Base-by-base conservation (phyloP, 2,113 vertebrate species). In the Mesocricetus auratus region DNA sequence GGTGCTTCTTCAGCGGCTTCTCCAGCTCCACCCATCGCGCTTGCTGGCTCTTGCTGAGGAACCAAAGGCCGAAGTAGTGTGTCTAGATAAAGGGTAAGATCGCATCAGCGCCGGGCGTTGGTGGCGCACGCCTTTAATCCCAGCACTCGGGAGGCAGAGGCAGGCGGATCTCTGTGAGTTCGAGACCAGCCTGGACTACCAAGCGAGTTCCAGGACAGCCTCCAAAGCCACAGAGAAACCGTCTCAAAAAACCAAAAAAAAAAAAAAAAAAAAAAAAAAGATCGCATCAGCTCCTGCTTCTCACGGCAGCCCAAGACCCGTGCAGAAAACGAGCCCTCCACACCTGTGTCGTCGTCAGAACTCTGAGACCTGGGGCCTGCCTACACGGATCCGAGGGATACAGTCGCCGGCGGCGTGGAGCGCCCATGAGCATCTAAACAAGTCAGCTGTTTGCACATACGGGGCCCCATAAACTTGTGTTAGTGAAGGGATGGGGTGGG, bases 1-100 rank as follows among this genome's bases (percentile, higher is more conserved):
- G 98, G 98, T 99, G 99, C 97, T 99, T 99, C 99, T 99, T 99
- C 96, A 99, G 99, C 60, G 99, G 99, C 78, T 99, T 99, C 98
- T 99, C 99, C 97, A 99, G 98, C 98, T 99, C 99, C 97, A 99
- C 99, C 99, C 99, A 99, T 98, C 99, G 99, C 81, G 98, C 99
- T 93, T 99, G 99, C 94, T 99, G 99, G 97, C 97, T 99, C 98
- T 99, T 99, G 96, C 99, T 99, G 88, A 99, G 99, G 98, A 99
- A 99, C 99, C 99, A 99, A 94, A 99, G 99, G 94, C 99, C 99
- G 0, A 99, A 99, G 98, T 99, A 99, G 98, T 99, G 99, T 0
- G 99, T 99, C 99, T 99, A 97, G 82, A 97, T 39, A 86, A 98
- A 98, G 96, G 97, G 42, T 1, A 96, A 93, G 96, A 90, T 0